Base-by-base conservation (phyloP, 2,113 vertebrate species). In the Bujurquina vittata region DNA sequence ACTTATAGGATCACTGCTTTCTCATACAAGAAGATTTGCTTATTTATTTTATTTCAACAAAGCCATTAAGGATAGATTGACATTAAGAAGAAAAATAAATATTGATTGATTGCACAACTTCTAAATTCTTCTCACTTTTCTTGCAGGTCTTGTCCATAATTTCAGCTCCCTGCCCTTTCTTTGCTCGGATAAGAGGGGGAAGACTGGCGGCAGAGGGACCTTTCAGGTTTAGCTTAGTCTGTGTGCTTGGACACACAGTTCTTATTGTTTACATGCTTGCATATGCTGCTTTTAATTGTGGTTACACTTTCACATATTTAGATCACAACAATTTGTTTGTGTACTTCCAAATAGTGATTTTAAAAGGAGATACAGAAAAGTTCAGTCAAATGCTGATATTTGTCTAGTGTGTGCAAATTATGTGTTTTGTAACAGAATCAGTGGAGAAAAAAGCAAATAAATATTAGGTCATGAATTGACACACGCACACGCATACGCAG, bases 41-140 rank as follows among this genome's bases (percentile, higher is more conserved):
- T 26, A 26, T 10, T n/a, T 62, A 61, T 75, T 74, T 72, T 37
- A 59, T 69, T 81, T 78, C 35, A 67, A 56, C 61, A 33, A 57
- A 22, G 18, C 54, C 29, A 58, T 22, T 17, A 79, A 58, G 11
- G 52, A 69, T 40, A 61, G 40, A 61, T 31, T 76, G 40, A 67
- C 37, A 67, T 22, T 29, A 46, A 65, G 23, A n/a, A 46, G 43
- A 46, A 46, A 15, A 46, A 7, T 17, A 17, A 18, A 52, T 52
- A 52, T 7, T 52, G 49, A 67, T 46, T 72, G 26, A 54, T 54
- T 72, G 46, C 46, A 31, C 17, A 72, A 31, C 31, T 52, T 72
- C 43, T 31, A 52, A 0, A 9, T 17, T 10, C 23, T 55, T 43
- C 1, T 63, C 1, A 23, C 22, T 46, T 26, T 67, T 7, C 40